Base-by-base conservation (phyloP, 2,113 vertebrate genomes). In the Poeciliopsis prolifica region DNA sequence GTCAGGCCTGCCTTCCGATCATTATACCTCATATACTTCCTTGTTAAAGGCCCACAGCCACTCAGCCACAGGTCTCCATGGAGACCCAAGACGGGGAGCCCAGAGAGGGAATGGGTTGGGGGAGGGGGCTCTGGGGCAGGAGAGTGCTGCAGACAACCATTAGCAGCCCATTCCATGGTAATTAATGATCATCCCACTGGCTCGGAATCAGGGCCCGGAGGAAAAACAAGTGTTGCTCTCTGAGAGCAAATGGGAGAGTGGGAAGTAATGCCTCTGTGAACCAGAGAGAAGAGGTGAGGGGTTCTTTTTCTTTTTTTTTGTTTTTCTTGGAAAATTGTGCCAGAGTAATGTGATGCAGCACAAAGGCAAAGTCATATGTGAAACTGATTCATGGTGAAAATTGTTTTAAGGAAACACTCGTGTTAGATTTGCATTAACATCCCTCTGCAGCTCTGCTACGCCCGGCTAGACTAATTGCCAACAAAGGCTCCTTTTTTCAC, bases 141-240 rank as follows among this genome's bases (percentile, higher is more conserved):
- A 79, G 86, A 86, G 71, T 58, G 33, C 77, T n/a, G 72, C 86
- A 89, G 91, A 86, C 86, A 48, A 83, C 91, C 92, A 94, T 93
- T 93, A 93, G 87, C 87, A 88, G 88, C 83, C 89, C 86, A 87
- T 93, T 90, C 88, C 81, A 51, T 74, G 76, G 84, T 93, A 94
- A 94, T 94, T 94, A 94, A 94, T 91, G 90, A 89, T 91, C 75
- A 72, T 90, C 84, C 84, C 81, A 75, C 81, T 88, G 92, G 87
- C 90, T 88, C 31, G 60, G 77, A 90, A 90, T 90, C 83, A 82
- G 82, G 83, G 69, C 78, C 66, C 1, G 33, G 64, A 83, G 85
- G 63, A 85, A 84, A 87, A 86, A 75, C 85, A 61, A 79, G 44
- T 75, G 68, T 65, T 30, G 15, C 75, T 86, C 61, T 78, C 68